Conservation (phyloP, 2,113 vertebrate species). For the Oryzias celebensis region DNA sequence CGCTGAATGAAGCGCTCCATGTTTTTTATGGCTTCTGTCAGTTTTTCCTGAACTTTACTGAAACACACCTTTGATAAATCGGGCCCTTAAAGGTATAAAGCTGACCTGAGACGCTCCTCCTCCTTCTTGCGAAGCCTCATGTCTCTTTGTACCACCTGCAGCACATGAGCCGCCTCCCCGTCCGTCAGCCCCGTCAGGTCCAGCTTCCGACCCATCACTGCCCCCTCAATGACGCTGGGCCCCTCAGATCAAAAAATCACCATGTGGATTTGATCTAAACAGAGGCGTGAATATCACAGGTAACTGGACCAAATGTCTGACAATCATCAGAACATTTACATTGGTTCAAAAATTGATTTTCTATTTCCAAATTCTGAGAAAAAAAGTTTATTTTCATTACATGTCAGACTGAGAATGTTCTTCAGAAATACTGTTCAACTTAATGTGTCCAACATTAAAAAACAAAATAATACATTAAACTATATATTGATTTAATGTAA, state of each 20-base stretch:
- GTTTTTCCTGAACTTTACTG: neutral
- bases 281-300: neutral
- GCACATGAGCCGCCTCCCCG: conserved; percentile 89
- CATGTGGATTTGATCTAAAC: conserved; percentile 19
- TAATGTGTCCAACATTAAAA: too few species aligned
- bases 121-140: conserved; percentile 93
- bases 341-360: too few species aligned
- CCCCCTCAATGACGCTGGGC: conserved; percentile 7
- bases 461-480: too few species aligned
- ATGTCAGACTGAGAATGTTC: too few species aligned
- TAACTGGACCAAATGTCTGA: neutral
- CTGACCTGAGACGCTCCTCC: conserved; percentile 90
- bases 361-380: too few species aligned
- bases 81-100: neutral
- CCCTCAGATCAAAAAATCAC: conserved; percentile 5
- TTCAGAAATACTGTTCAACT: too few species aligned
- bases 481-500: too few species aligned
- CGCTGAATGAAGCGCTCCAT: too few species aligned
- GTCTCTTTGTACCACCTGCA: conserved; percentile 95
- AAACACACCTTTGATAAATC: too few species aligned
- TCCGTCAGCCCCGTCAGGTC: conserved; percentile 91
- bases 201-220: conserved; percentile 88
- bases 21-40: neutral
- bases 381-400: too few species aligned
- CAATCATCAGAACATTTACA: too few species aligned